These are phyloP conservation scores for Holothuria scabra DNA, from an alignment of 53 echinoderm and acorn worm genomes.

Conservation along the genomic window DNA sequence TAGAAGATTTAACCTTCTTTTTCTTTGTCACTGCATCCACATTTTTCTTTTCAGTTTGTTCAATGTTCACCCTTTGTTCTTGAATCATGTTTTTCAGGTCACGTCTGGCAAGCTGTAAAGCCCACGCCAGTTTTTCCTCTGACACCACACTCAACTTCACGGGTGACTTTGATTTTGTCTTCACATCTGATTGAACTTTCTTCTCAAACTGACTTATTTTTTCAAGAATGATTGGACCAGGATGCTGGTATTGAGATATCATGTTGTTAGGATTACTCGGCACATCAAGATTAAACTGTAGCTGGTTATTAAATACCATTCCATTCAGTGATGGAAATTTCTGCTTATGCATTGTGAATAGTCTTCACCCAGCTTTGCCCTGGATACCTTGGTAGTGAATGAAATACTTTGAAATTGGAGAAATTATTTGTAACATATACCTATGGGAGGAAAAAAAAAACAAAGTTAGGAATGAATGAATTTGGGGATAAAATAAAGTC, in stretches of 20 bases:
- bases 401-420: too few species aligned
- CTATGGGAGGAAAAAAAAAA: too few species aligned
- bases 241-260: conserved; percentile 69
- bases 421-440: too few species aligned
- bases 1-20: conserved; percentile 4
- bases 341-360: too few species aligned
- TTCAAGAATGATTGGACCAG: conserved; percentile 91
- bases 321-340: background rate
- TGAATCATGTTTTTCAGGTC: conserved; percentile 83
- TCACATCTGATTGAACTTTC: background rate
- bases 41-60: conserved; percentile 43
- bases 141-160: conserved; percentile 75
- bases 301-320: conserved; percentile 74
- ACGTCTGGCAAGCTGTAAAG: conserved; percentile 78
- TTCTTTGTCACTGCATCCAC: conserved; percentile 18
- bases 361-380: too few species aligned
- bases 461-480: too few species aligned
- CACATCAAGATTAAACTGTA: conserved; percentile 85
- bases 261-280: conserved; percentile 72
- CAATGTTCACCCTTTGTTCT: conserved; percentile 36
- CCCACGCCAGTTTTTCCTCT: conserved; percentile 80
- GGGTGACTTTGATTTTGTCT: conserved; percentile 30
- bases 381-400: too few species aligned
- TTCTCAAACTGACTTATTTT: conserved; percentile 50
- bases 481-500: too few species aligned